Conservation (phyloP, 2,888 invertebrate genomes). For the Cotesia congregata region DNA sequence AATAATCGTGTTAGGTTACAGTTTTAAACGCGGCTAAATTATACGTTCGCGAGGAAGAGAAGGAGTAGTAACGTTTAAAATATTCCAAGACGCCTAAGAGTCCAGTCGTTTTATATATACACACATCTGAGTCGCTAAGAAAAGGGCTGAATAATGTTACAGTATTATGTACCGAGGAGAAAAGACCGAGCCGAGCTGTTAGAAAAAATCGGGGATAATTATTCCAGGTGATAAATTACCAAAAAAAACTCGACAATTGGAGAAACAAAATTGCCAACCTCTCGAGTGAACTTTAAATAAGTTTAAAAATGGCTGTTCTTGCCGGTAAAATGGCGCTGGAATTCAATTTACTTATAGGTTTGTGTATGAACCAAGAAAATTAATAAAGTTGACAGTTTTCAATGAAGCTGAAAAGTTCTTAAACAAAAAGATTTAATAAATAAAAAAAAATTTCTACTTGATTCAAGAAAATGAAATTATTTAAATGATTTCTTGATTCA, state of each 20-base stretch:
- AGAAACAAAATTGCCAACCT: slow-evolving; percentile 18
- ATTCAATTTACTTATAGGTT: too few species aligned
- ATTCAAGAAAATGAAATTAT: too few species aligned
- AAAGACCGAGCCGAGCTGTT: slow-evolving; percentile 35
- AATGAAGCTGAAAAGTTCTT: too few species aligned
- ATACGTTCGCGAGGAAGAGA: slow-evolving; percentile 60
- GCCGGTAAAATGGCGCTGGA: too few species aligned
- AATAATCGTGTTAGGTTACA: slow-evolving; percentile 67
- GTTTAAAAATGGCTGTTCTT: too few species aligned
- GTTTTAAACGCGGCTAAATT: slow-evolving; percentile 69
- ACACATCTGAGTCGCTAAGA: slow-evolving; percentile 47
- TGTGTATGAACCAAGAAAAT: too few species aligned
- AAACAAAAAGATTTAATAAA: too few species aligned
- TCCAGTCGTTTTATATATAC: slow-evolving; percentile 22
- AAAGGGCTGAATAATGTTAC: slow-evolving; percentile 68
- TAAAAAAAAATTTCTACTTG: too few species aligned
- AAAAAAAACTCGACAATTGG: slow-evolving; percentile 45
- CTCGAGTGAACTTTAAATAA: too few species aligned
- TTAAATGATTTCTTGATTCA: too few species aligned
- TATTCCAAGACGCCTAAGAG: slow-evolving; percentile 61
- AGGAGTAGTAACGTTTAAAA: slow-evolving; percentile 59
- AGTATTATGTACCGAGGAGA: slow-evolving; percentile 54
- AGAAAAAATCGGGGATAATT: slow-evolving; percentile 44
- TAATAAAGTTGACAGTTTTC: too few species aligned
- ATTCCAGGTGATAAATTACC: slow-evolving; percentile 53